Conservation (phyloP, 2,113 vertebrate genomes). For the Aplodontia rufa region DNA sequence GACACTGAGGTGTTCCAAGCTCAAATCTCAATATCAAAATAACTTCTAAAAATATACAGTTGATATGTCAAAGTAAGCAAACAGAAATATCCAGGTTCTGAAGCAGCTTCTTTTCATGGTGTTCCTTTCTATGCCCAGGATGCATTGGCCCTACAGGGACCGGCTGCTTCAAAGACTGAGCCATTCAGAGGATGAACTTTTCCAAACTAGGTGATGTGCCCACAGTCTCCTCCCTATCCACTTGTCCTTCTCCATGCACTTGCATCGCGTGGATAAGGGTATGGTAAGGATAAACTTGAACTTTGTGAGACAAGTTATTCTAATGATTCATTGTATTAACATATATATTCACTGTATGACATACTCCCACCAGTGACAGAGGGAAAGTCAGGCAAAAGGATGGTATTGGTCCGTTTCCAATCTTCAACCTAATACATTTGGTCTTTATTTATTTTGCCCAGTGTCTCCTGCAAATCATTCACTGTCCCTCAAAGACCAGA, state of each 20-base stretch:
- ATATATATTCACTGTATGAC: background rate
- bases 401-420: background rate
- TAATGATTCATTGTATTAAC: background rate
- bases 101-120: background rate
- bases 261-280: too few relatives aligned
- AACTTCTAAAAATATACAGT: conserved; percentile 54
- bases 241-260: background rate
- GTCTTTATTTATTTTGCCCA: background rate
- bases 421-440: background rate
- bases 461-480: background rate
- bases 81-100: background rate
- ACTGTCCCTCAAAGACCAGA: background rate
- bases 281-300: background rate
- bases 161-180: background rate
- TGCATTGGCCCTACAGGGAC: background rate
- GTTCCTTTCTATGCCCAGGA: background rate
- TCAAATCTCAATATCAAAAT: background rate
- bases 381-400: background rate
- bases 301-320: background rate
- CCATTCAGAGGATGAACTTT: background rate
- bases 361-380: background rate
- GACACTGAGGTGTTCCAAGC: background rate
- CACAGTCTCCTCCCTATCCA: background rate
- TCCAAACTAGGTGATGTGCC: background rate
- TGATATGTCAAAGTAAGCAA: conserved; percentile 58